A percentile compares a stretch with the other conserved stretches of the same genome.
Evolutionary conservation across 64 coral and sea anemone species (phyloP).

Genomic region (Porites australiensis): DNA sequence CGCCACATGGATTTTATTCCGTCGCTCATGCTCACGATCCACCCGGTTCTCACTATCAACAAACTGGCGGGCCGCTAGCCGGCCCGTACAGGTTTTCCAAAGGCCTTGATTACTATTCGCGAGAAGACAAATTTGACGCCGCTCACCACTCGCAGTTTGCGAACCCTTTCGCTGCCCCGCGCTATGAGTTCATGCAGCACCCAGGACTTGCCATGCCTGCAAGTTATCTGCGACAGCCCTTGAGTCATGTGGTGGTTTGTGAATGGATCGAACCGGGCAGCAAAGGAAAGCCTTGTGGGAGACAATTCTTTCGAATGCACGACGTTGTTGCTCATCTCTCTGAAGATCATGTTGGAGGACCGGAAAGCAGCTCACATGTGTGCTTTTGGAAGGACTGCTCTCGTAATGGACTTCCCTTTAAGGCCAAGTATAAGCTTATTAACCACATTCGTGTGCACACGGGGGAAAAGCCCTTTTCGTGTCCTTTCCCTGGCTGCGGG

Average conservation of each 20-base stretch:
- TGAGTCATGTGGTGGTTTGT: constrained; percentile 94
- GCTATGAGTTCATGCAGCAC: constrained; percentile 93
- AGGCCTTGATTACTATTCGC: constrained; percentile 74
- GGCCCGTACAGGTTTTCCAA: constrained; percentile 83
- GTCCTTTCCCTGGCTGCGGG: constrained; percentile 89
- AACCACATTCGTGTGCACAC: constrained; percentile 95
- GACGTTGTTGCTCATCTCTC: constrained; percentile 96
- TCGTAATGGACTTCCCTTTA: constrained; percentile 89
- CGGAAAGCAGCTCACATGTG: constrained; percentile 92
- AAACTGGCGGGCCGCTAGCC: constrained; percentile 50
- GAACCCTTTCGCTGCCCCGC: constrained; percentile 84
- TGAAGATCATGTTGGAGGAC: constrained; percentile 96
- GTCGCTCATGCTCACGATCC: constrained; percentile 95
- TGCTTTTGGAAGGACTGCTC: constrained; percentile 96
- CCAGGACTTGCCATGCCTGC: constrained; percentile 87
- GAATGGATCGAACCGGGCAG: constrained; percentile 96
- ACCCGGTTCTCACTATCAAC: constrained; percentile 67
- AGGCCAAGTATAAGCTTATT: constrained; percentile 97
- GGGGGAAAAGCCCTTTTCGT: constrained; percentile 92
- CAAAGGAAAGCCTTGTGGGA: constrained; percentile 92
- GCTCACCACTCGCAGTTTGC: constrained; percentile 83
- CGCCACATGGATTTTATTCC: constrained; percentile 94
- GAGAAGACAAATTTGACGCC: constrained; percentile 84
- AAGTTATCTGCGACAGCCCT: constrained; percentile 90
- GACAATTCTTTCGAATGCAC: constrained; percentile 98